phyloP scores from a whole-genome alignment of 2,797 vertebrate genomes.

The Triplophysa yarkandensis region DNA sequence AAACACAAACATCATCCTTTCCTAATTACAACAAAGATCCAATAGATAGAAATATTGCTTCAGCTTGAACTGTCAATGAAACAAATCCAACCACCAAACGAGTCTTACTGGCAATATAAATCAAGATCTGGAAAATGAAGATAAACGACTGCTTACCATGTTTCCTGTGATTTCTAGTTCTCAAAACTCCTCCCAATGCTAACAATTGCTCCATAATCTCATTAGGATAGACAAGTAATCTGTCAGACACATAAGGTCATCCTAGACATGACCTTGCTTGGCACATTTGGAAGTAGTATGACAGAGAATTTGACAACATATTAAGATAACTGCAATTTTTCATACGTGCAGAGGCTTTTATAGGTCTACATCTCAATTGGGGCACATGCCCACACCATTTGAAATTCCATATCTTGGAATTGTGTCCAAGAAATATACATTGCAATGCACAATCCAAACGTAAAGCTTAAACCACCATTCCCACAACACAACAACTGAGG shows the following conservation, averaged over 20 bases:
- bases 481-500: too few relatives aligned
- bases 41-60: neutral
- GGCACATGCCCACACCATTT: too few relatives aligned
- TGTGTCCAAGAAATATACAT: too few relatives aligned
- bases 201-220: conserved; percentile 69
- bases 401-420: too few relatives aligned
- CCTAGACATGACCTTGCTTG: neutral
- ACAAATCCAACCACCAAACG: neutral
- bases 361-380: too few relatives aligned
- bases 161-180: conserved; percentile 39
- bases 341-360: too few relatives aligned
- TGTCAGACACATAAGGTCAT: conserved; percentile 44
- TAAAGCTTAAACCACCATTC: too few relatives aligned
- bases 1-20: neutral
- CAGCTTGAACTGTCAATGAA: conserved; percentile 11
- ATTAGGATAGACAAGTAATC: conserved; percentile 69
- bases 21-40: neutral
- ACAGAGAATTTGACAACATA: neutral
- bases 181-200: conserved; percentile 48
- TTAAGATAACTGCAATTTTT: neutral
- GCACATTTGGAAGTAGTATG: conserved; percentile 42
- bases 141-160: conserved; percentile 33
- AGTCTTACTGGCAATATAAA: neutral
- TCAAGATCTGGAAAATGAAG: neutral
- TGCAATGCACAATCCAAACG: too few relatives aligned